Evolutionary conservation across 2,888 invertebrate species (phyloP).

Genomic region (Alviniconcha strummeri): DNA sequence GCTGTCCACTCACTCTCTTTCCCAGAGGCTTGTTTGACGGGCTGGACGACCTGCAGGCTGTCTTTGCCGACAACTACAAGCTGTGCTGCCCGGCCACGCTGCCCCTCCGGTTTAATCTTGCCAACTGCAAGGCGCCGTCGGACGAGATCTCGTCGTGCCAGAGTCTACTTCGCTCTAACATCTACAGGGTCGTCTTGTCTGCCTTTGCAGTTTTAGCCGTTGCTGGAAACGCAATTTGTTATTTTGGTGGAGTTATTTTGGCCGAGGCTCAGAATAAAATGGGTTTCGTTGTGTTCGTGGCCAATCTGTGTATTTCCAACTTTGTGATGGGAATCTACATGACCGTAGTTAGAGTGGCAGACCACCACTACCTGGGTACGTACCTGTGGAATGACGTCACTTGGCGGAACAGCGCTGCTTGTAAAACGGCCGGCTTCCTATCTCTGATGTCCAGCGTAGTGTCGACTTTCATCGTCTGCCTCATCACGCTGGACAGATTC

Average conservation of each 20-base stretch:
- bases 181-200: conserved; percentile 14
- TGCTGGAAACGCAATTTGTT: background rate
- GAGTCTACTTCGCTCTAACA: background rate
- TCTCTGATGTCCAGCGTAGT: conserved; percentile 76
- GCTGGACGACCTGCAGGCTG: background rate
- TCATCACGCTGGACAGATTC: conserved; percentile 81
- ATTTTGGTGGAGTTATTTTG: conserved; percentile 2
- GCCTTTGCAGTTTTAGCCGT: conserved; percentile 18
- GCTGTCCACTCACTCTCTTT: conserved; percentile 6
- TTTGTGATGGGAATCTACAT: conserved; percentile 52
- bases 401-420: conserved; percentile 50
- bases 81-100: conserved; percentile 21
- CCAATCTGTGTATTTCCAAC: conserved; percentile 34
- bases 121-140: conserved; percentile 20
- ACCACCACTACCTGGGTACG: conserved; percentile 47
- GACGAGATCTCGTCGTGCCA: conserved; percentile 32
- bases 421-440: conserved; percentile 51
- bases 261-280: background rate
- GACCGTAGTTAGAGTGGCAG: conserved; percentile 48
- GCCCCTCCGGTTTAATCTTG: background rate
- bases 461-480: conserved; percentile 78
- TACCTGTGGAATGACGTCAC: conserved; percentile 50
- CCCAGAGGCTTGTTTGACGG: background rate
- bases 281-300: conserved; percentile 28
- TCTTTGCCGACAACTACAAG: conserved; percentile 21